These are phyloP conservation scores for Meiosimyza platycephala DNA, from an alignment of 2,888 invertebrate genomes.

Conservation along the genomic window DNA sequence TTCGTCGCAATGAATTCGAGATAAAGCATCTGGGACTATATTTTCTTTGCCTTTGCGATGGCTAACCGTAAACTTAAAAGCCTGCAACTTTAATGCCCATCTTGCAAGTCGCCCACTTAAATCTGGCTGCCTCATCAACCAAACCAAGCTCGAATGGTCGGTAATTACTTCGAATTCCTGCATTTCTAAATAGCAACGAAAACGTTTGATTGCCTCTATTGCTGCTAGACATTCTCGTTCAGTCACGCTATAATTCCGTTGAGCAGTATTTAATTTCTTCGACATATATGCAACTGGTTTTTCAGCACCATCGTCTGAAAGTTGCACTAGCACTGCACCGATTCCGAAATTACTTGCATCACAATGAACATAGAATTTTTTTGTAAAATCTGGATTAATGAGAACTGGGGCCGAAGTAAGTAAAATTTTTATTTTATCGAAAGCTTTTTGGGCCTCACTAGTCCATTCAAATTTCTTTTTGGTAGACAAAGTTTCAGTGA, in stretches of 20 bases:
- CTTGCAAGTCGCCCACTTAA: not conserved
- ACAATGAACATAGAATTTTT: not conserved
- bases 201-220: not conserved
- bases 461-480: too few species aligned
- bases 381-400: conserved; percentile 28
- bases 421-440: not conserved
- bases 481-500: too few species aligned
- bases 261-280: not conserved
- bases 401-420: conserved; percentile 33
- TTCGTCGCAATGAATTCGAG: not conserved
- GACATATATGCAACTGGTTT: conserved; percentile 13
- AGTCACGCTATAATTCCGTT: conserved; percentile 17
- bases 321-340: too few species aligned
- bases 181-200: not conserved
- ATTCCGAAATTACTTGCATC: too few species aligned
- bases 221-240: conserved; percentile 24
- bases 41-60: conserved; percentile 29
- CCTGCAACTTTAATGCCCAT: conserved; percentile 20
- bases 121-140: conserved; percentile 3
- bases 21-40: conserved; percentile 1
- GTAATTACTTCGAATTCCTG: not conserved
- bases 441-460: too few species aligned
- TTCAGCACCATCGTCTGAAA: too few species aligned
- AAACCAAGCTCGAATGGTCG: conserved; percentile 8
- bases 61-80: conserved; percentile 39